Percentiles rank a stretch among this genome's conserved stretches.
Evolutionary conservation across 53 echinoderm and acorn worm species (phyloP).

Genomic region (Pentamera pediparva): DNA sequence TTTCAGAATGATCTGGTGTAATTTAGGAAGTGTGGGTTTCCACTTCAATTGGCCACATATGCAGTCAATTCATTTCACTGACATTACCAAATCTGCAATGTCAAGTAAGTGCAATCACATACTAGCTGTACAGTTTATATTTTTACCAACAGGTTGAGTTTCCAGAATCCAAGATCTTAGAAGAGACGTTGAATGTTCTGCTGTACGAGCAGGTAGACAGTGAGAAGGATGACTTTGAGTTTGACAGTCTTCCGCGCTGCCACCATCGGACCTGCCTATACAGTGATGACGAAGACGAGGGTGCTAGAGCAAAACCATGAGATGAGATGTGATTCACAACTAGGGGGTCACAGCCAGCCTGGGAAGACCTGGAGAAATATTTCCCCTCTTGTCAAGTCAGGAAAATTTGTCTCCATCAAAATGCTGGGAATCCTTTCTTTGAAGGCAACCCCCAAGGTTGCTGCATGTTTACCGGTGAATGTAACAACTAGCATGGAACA

Average conservation of each 20-base stretch:
- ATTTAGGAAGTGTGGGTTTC: too few relatives aligned
- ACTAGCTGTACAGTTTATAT: not conserved
- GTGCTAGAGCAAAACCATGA: slow-evolving; percentile 3
- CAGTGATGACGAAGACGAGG: slow-evolving; percentile 87
- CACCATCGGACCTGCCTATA: not conserved
- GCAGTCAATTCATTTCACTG: too few relatives aligned
- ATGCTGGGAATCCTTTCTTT: too few relatives aligned
- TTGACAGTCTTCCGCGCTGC: not conserved
- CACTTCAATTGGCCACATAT: too few relatives aligned
- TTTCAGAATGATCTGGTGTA: too few relatives aligned
- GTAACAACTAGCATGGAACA: too few relatives aligned
- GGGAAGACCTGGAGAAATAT: too few relatives aligned
- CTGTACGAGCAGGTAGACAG: slow-evolving; percentile 83
- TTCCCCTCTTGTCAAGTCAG: too few relatives aligned
- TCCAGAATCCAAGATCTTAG: slow-evolving; percentile 94
- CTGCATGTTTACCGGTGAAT: too few relatives aligned
- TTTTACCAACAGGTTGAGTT: slow-evolving; percentile 77
- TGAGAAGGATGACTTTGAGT: slow-evolving; percentile 27
- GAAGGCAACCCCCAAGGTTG: too few relatives aligned
- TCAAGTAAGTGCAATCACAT: not conserved
- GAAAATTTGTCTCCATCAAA: too few relatives aligned
- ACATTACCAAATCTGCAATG: too few relatives aligned
- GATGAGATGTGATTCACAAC: not conserved
- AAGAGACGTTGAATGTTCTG: slow-evolving; percentile 93
- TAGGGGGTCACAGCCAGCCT: not conserved